These are phyloP conservation scores for Saguinus imperator DNA, from an alignment of 2,113 vertebrate species.

Conservation along the genomic window DNA sequence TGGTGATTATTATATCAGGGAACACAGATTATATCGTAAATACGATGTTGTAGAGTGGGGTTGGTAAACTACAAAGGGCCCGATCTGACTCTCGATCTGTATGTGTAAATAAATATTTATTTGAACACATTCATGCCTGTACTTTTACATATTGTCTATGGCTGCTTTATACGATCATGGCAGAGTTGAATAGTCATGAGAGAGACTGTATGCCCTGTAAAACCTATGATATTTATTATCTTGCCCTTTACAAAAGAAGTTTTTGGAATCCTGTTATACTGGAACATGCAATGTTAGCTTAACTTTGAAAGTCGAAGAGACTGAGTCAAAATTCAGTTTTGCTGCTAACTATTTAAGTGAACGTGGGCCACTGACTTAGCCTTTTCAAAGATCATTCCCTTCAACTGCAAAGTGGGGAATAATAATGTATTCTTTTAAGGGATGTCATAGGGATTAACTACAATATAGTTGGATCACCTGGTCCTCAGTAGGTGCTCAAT, in stretches of 20 bases:
- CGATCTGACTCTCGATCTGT: background rate
- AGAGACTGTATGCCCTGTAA: background rate
- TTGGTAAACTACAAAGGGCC: background rate
- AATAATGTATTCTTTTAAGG: background rate
- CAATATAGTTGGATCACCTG: background rate
- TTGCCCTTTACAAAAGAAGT: background rate
- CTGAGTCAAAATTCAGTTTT: background rate
- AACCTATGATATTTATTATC: background rate
- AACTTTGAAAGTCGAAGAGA: background rate
- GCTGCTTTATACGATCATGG: background rate
- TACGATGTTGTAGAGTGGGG: background rate
- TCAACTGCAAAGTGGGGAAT: background rate
- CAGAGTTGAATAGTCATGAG: background rate
- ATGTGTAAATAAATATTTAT: slow-evolving; percentile 3
- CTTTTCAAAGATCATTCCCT: background rate
- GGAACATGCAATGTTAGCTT: background rate
- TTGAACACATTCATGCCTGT: background rate
- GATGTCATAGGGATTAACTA: background rate
- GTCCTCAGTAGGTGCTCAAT: background rate
- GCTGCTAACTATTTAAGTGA: background rate
- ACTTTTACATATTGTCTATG: background rate
- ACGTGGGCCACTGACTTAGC: background rate
- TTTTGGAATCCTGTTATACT: background rate
- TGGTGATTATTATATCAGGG: background rate
- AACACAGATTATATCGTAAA: background rate